These are phyloP conservation scores for Pardalotus punctatus DNA, from an alignment of 2,113 vertebrate species.

Conservation along the genomic window DNA sequence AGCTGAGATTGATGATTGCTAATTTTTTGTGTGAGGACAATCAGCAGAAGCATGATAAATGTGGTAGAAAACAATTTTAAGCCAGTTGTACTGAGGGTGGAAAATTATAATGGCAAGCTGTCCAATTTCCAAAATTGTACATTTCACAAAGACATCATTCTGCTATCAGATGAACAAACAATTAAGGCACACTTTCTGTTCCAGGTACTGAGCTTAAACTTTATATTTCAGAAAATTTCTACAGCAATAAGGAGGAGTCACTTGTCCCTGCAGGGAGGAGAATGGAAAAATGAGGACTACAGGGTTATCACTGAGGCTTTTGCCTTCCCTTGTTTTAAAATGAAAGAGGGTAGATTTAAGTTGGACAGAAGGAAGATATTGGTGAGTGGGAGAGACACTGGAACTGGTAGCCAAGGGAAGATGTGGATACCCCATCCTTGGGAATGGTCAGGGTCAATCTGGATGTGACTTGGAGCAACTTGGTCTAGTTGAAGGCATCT, in stretches of 20 bases:
- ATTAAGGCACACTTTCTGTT: neutral
- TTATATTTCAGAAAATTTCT: neutral
- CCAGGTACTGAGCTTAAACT: neutral
- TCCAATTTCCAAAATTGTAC: neutral
- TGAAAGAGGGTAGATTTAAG: neutral
- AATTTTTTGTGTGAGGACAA: neutral
- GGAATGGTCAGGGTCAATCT: neutral
- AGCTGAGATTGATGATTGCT: neutral
- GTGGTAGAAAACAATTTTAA: neutral
- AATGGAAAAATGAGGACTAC: neutral
- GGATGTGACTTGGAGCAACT: neutral
- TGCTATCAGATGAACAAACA: neutral
- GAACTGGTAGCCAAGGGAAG: neutral
- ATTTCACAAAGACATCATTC: neutral
- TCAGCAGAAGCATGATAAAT: neutral
- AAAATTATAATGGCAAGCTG: neutral
- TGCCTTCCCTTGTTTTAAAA: neutral
- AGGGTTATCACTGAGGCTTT: neutral
- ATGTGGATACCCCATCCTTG: no score
- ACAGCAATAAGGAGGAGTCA: neutral
- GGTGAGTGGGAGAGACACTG: neutral
- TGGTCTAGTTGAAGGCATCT: neutral
- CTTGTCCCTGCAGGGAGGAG: neutral
- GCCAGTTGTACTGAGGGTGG: neutral
- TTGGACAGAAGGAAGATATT: neutral